Evolutionary conservation across 2,888 invertebrate genomes (phyloP).

Genomic region (Epinotia ramella): DNA sequence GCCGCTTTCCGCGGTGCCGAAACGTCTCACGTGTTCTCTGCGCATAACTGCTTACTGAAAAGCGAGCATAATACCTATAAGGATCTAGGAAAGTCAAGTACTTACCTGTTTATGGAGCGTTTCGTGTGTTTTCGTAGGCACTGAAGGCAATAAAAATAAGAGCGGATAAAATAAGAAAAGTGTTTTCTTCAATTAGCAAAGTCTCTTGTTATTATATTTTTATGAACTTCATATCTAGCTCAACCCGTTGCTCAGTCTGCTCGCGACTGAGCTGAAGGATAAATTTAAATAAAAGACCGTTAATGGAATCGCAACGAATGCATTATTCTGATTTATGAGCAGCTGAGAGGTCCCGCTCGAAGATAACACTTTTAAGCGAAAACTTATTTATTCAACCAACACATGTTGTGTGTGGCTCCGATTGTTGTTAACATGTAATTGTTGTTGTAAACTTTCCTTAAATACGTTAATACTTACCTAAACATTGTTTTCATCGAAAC

Average conservation of each 20-base stretch:
- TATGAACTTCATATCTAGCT: not conserved
- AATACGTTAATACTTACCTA: not conserved
- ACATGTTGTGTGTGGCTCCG: not conserved
- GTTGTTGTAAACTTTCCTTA: not conserved
- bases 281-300: slow-evolving; percentile 38
- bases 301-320: slow-evolving; percentile 39
- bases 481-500: too few species aligned
- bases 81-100: too few species aligned
- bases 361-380: slow-evolving; percentile 18
- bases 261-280: slow-evolving; percentile 5
- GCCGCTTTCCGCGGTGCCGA: too few species aligned
- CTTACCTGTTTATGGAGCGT: too few species aligned
- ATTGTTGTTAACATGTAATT: not conserved
- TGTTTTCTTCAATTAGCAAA: too few species aligned
- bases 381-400: slow-evolving; percentile 29
- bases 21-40: too few species aligned
- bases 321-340: slow-evolving; percentile 42
- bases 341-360: slow-evolving; percentile 29
- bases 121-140: too few species aligned
- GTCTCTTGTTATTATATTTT: not conserved
- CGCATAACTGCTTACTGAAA: too few species aligned
- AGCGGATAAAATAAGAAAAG: too few species aligned
- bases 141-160: too few species aligned
- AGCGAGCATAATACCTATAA: too few species aligned
- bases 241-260: slow-evolving; percentile 4